These are phyloP conservation scores for Ganaspis brasiliensis DNA, from an alignment of 2,888 invertebrate genomes.

Conservation along the genomic window DNA sequence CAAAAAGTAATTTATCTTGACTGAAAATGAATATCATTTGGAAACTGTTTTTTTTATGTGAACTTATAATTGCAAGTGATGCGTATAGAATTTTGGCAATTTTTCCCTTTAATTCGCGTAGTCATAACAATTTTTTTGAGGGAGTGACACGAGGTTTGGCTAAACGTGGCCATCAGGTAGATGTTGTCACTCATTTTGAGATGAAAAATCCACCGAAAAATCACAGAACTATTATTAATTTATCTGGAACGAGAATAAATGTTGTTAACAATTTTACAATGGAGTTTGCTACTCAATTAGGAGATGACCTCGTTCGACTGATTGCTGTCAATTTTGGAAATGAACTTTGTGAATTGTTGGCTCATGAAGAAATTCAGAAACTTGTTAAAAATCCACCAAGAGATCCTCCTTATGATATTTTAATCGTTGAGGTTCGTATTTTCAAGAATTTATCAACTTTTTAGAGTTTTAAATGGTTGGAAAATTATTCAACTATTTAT, in stretches of 20 bases:
- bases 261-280: conserved; percentile 66
- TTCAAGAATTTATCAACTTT: neutral
- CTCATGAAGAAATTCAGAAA: conserved; percentile 60
- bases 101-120: conserved; percentile 80
- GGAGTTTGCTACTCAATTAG: conserved; percentile 54
- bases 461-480: no score
- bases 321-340: conserved; percentile 57
- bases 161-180: conserved; percentile 80
- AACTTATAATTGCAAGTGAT: conserved; percentile 9
- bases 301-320: neutral
- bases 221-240: conserved; percentile 75
- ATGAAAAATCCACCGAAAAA: conserved; percentile 71
- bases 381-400: conserved; percentile 67
- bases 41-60: no score
- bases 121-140: conserved; percentile 81
- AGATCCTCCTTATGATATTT: conserved; percentile 69
- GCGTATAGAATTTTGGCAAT: conserved; percentile 79
- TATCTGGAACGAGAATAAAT: conserved; percentile 56
- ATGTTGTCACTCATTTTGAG: conserved; percentile 76
- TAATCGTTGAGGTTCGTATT: conserved; percentile 68
- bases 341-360: conserved; percentile 62
- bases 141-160: conserved; percentile 79
- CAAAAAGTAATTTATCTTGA: no score
- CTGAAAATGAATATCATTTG: neutral
- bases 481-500: no score